A percentile compares a stretch with the other conserved stretches of the same genome.
phyloP scores from a whole-genome alignment of 2,888 invertebrate species.

The Drosophila prostipennis region DNA sequence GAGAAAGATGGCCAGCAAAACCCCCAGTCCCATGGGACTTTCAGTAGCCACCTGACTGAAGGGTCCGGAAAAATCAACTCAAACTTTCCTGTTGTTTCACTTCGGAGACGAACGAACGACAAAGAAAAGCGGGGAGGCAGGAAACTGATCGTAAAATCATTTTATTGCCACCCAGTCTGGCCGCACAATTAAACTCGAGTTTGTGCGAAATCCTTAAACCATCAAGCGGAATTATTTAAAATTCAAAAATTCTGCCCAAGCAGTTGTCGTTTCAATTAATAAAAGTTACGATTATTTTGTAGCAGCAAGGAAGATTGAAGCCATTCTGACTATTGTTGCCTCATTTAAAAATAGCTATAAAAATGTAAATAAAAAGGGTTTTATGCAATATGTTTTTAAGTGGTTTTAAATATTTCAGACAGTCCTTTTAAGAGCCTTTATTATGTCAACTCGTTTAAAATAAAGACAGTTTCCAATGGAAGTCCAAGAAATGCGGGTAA shows the following conservation, averaged over 20 bases:
- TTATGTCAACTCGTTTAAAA: constrained; percentile 2
- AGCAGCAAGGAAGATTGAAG: constrained; percentile 37
- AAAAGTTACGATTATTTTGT: constrained; percentile 68
- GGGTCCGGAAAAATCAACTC: constrained; percentile 70
- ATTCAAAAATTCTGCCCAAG: constrained; percentile 59
- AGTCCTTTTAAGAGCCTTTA: constrained; percentile 14
- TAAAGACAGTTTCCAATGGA: constrained; percentile 17
- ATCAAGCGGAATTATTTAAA: constrained; percentile 45
- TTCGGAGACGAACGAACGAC: constrained; percentile 34
- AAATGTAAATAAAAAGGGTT: constrained; percentile 17
- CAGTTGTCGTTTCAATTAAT: constrained; percentile 76
- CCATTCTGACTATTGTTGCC: constrained; percentile 16
- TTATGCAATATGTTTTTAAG: constrained; percentile 22
- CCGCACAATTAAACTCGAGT: constrained; percentile 74
- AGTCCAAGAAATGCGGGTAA: constrained; percentile 48
- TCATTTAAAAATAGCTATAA: constrained; percentile 40
- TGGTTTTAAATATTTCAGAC: constrained; percentile 55
- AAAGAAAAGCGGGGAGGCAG: constrained; percentile 10
- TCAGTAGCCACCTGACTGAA: constrained; percentile 25
- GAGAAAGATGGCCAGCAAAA: not conserved
- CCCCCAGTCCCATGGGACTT: constrained; percentile 1
- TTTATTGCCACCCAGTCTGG: constrained; percentile 75
- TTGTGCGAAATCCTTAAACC: constrained; percentile 47
- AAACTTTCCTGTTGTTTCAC: constrained; percentile 61
- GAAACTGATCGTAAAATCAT: constrained; percentile 77